phyloP scores from a whole-genome alignment of 2,888 invertebrate species.

The Drosophila monieri region DNA sequence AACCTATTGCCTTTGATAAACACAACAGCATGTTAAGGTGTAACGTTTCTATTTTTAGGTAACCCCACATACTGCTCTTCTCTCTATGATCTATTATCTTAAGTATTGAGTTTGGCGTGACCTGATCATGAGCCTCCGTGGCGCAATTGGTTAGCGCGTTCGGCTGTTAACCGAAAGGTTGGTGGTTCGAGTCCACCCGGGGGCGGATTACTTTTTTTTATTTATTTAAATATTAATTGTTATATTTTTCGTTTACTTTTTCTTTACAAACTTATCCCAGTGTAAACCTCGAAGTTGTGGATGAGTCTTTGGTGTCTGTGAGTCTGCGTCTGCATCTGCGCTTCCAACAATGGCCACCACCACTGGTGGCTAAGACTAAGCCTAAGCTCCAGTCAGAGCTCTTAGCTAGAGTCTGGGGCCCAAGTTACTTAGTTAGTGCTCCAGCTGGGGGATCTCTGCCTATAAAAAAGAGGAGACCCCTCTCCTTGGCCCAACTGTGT shows the following conservation, averaged over 20 bases:
- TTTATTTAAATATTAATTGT: background rate
- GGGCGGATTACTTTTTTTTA: conserved; percentile 86
- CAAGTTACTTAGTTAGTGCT: conserved; percentile 66
- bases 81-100: background rate
- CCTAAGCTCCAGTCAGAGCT: conserved; percentile 16
- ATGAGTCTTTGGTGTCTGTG: conserved; percentile 61
- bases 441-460: conserved; percentile 68
- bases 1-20: conserved; percentile 3
- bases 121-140: conserved; percentile 86
- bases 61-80: background rate
- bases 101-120: background rate
- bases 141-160: conserved; percentile 99
- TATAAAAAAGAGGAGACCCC: conserved; percentile 1
- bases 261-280: conserved; percentile 4
- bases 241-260: background rate
- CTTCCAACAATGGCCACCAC: conserved; percentile 73
- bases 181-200: conserved; percentile 99
- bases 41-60: conserved; percentile 2
- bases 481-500: conserved; percentile 5
- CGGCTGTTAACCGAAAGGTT: conserved; percentile 99
- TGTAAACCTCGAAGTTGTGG: conserved; percentile 50
- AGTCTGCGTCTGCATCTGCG: conserved; percentile 57
- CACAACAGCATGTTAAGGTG: background rate
- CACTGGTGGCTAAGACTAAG: conserved; percentile 39
- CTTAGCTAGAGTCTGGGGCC: conserved; percentile 36